Evolutionary conservation across 1,140 invertebrate species (phyloP), one percentile per base, ranked within the genome.

Genomic region (Drosophila orena): DNA sequence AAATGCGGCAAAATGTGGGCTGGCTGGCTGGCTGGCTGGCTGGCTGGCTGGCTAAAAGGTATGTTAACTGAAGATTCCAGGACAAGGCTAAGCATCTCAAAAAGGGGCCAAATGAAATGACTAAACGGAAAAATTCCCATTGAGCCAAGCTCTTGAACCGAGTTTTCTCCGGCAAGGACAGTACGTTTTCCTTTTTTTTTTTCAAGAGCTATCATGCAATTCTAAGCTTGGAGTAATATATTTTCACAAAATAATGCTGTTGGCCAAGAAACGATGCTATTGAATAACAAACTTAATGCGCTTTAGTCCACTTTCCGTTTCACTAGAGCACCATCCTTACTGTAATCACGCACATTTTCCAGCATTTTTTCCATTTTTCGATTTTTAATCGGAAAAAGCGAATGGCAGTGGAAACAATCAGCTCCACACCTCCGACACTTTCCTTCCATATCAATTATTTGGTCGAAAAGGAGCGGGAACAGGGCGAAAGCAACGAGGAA

Each of bases 381-480:
- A 57, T 69, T 70, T 68, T 70, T 56, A 70, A 47, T 56, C 50
- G 64, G 12, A 1, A 10, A 10, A 7, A 7, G 43, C 59, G 44
- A 42, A 47, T 47, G 66, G 49, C 57, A 64, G 17, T 55, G 22
- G 49, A 56, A 17, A 49, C 40, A 56, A 69, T 70, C 64, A 70
- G 47, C 50, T 55, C 46, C 17, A 38, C 8, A 30, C 14, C 34
- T 8, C 22, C 30, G 30, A 50, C 47, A 50, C 47, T 17, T 50
- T 50, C 47, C 6, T 50, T 84, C 76, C 60, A 68, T 79, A 85
- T 77, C 81, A 85, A 84, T 79, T 84, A 79, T 75, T 60, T 53
- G 58, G 24, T 15, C 44, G 46, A 56, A 20, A 37, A 34, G 52
- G 10, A 14, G 15, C 10, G 37, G 11, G 35, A 14, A 15, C 4